phyloP scores from a whole-genome alignment of 2,888 invertebrate species.

The Plebejus anna region DNA sequence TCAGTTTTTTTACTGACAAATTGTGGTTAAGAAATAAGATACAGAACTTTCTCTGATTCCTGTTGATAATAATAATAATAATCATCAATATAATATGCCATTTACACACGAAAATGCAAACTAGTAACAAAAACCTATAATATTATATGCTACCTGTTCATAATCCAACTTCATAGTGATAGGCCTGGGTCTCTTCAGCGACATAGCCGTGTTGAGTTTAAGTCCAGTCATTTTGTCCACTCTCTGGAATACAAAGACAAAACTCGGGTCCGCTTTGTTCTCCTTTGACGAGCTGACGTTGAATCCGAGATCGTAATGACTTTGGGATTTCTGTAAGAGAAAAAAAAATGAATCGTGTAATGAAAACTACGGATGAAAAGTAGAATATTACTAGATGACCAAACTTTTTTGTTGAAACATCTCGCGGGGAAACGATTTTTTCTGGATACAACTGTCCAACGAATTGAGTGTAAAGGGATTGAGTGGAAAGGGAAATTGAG shows the following conservation, averaged over 20 bases:
- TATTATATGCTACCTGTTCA: conserved; percentile 54
- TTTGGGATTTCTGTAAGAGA: conserved; percentile 81
- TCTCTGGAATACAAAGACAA: conserved; percentile 81
- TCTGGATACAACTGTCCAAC: too few species aligned
- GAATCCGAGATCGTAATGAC: conserved; percentile 85
- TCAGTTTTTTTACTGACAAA: too few species aligned
- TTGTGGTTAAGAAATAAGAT: too few species aligned
- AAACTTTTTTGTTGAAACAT: too few species aligned
- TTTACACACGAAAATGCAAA: too few species aligned
- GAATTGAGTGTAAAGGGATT: too few species aligned
- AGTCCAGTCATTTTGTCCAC: conserved; percentile 81
- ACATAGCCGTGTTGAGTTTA: conserved; percentile 81
- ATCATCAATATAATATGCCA: too few species aligned
- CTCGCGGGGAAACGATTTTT: too few species aligned
- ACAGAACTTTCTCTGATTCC: too few species aligned
- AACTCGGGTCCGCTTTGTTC: conserved; percentile 79
- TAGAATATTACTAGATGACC: neutral
- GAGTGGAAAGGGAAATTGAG: too few species aligned
- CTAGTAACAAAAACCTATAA: neutral
- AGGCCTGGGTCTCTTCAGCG: conserved; percentile 80
- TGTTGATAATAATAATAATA: too few species aligned
- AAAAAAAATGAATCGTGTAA: neutral
- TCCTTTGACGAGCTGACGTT: conserved; percentile 85
- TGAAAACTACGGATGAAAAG: too few species aligned
- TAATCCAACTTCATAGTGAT: conserved; percentile 83